Base-by-base conservation (phyloP, 2,888 invertebrate species). In the Punctoribates punctum region DNA sequence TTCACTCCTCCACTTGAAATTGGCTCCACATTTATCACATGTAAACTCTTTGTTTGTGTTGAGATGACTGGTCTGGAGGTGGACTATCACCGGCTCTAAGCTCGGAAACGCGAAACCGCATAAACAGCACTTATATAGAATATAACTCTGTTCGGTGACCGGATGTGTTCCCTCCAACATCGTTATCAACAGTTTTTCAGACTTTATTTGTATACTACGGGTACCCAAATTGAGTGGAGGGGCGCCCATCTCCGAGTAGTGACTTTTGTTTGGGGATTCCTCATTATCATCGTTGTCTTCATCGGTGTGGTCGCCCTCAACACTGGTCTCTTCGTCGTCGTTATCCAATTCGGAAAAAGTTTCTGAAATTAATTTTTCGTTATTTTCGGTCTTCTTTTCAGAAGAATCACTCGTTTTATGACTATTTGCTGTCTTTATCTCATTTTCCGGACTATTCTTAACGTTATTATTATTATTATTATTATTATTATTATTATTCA, bases 21-120 rank as follows among this genome's bases (percentile, higher is more conserved):
- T 78, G 11, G 80, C 80, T 20, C 79, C 79, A 76, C 80, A 80
- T 74, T 80, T 80, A 70, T 79, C 80, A 77, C 80, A 80, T 42
- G 74, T 67, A 29, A 78, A 75, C 60, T 78, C 79, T 74, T 77
- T 77, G 29, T 51, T 77, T 27, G 77, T 34, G 54, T 75, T 76
- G 54, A 77, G 75, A 70, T 80, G 79, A 13, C 77, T 65, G 57
- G 78, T 73, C 67, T 74, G 76, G 20, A 80, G 73, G 75, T 80
- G 80, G 29, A 75, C 73, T 48, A 77, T 74, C 13, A 80, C 74
- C 34, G 77, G 77, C 46, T 78, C 76, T 38, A 80, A 65, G n/a
- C 77, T 77, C n/a, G 80, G 78, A 77, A 79, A 79, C 25, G 79
- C 79, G 57, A 79, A 79, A 13, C 79, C 79, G 78, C 80, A 80